phyloP scores from a whole-genome alignment of 2,888 invertebrate genomes.

The Amphiduros pacificus region DNA sequence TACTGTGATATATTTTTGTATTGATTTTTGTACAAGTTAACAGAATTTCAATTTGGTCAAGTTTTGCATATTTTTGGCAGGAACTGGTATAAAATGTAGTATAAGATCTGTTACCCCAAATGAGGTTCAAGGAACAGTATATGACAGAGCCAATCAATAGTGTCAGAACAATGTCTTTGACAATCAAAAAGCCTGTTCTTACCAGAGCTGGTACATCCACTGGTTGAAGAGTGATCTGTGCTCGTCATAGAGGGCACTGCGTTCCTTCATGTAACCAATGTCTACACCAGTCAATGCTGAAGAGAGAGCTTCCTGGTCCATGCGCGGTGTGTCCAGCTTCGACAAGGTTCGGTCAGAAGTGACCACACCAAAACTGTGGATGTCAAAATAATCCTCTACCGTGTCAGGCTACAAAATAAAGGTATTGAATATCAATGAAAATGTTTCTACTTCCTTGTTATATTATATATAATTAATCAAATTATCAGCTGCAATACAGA shows the following conservation, averaged over 20 bases:
- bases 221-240: conserved; percentile 39
- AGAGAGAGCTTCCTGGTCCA: conserved; percentile 47
- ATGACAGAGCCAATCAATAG: no score
- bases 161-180: not conserved
- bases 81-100: no score
- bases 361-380: conserved; percentile 25
- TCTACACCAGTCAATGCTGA: conserved; percentile 36
- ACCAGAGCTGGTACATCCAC: conserved; percentile 57
- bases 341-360: conserved; percentile 56
- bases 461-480: no score
- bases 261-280: conserved; percentile 37
- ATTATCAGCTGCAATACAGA: no score
- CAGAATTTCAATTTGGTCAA: no score
- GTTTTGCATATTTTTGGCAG: no score
- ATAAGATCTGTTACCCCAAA: no score
- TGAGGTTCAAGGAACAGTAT: no score
- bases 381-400: conserved; percentile 12
- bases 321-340: conserved; percentile 44
- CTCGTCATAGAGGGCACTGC: conserved; percentile 37
- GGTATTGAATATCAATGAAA: no score
- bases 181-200: conserved; percentile 6
- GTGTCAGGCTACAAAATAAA: not conserved
- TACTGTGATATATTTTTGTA: not conserved
- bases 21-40: no score
- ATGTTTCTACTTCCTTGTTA: no score